phyloP scores from a whole-genome alignment of 2,113 vertebrate genomes.

The Alexandromys fortis region DNA sequence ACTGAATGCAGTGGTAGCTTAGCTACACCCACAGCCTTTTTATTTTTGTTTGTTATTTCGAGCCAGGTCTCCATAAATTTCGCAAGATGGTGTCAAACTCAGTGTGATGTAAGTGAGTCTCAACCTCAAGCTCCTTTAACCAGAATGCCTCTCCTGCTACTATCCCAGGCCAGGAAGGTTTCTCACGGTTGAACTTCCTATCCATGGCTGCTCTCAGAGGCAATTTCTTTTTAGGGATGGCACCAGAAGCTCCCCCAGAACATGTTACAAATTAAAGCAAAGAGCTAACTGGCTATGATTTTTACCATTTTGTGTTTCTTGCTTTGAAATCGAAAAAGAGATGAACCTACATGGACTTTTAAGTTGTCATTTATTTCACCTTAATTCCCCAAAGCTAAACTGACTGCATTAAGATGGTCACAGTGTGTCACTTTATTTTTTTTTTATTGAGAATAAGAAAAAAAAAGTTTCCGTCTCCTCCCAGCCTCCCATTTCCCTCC shows the following conservation, averaged over 20 bases:
- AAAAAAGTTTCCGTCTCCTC: no score
- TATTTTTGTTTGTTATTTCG: neutral
- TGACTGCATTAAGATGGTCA: neutral
- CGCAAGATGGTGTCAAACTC: neutral
- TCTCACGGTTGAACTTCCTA: neutral
- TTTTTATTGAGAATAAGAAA: no score
- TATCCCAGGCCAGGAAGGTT: neutral
- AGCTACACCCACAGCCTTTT: neutral
- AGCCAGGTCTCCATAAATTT: neutral
- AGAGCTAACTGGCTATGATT: neutral
- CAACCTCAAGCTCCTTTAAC: neutral
- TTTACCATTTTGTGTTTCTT: neutral
- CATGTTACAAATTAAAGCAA: neutral
- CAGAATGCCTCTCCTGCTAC: neutral
- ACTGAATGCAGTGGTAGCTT: neutral
- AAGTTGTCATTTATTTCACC: conserved; percentile 2
- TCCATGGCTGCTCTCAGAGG: neutral
- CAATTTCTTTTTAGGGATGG: neutral
- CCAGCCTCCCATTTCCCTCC: no score
- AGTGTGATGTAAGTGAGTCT: neutral
- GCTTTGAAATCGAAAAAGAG: neutral
- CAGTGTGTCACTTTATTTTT: neutral
- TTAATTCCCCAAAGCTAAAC: neutral
- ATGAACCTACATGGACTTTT: neutral
- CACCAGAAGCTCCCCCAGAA: neutral